Evolutionary conservation across 2,113 vertebrate species (phyloP), one percentile per base, ranked within the genome.

Genomic region (Colius striatus): DNA sequence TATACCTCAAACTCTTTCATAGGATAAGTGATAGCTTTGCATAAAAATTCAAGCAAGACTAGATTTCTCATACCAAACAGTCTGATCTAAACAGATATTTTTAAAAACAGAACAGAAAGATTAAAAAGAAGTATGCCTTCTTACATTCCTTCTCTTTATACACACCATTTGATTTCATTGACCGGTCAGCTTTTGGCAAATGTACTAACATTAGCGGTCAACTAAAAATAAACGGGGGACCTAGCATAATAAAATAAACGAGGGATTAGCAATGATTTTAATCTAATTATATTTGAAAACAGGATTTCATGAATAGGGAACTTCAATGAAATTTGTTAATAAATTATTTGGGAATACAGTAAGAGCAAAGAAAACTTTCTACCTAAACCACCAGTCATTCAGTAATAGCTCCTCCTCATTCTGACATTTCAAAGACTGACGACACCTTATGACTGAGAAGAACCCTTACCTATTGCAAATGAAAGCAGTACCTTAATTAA

Each of bases 341-440:
- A 32, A 58, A 88, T 77, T 25, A 88, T 51, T 41, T 88, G 45
- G 32, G 65, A 92, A 78, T n/a, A 32, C 20, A 50, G 18, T 53
- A 61, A 89, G 23, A 95, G n/a, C 38, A 92, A 79, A 73, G 20
- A 73, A 90, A 94, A 60, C 20, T 63, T 78, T 78, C 55, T 90
- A 7, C 43, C 58, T 68, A 90, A 81, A 80, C 18, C 71, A 79
- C 13, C 63, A 73, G 53, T 86, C 27, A 74, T 19, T 14, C 71
- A 73, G 25, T 54, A 83, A 60, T 2, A 81, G 48, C 60, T 74
- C 26, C 30, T n/a, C 20, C 74, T 36, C 25, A 43, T 51, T 86
- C 43, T 62, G 61, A n/a, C 32, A 67, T 78, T 92, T 92, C 65
- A 78, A 84, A 89, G 53, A 45, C 61, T 61, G 34, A 84, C 87